Conservation (phyloP, 2,797 vertebrate species). For the Diceros bicornis region DNA sequence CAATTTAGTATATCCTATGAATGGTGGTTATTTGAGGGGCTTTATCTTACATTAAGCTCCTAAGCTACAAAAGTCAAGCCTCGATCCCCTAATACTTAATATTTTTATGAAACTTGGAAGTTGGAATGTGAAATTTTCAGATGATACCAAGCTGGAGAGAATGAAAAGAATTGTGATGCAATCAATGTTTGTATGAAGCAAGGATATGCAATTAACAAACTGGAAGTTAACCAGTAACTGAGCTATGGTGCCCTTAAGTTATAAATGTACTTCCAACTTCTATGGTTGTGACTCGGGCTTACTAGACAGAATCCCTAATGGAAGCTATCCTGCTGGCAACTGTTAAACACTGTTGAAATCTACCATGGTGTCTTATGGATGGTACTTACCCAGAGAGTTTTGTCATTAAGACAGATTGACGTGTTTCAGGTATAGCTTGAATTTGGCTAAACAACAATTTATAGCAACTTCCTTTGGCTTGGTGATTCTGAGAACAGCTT, state of each 20-base stretch:
- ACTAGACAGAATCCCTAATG: background rate
- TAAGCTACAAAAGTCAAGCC: background rate
- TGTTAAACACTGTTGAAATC: background rate
- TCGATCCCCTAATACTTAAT: background rate
- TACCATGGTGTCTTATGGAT: background rate
- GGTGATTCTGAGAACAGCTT: background rate
- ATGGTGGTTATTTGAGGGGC: background rate
- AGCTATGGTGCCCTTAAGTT: background rate
- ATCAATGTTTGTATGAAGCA: background rate
- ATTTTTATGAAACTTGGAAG: background rate
- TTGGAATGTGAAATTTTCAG: constrained; percentile 11
- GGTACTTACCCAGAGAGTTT: background rate
- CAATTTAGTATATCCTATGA: background rate
- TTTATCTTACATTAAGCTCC: background rate
- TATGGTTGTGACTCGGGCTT: background rate
- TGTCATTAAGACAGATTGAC: background rate
- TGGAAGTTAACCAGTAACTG: background rate
- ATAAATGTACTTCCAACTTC: background rate
- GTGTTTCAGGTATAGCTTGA: background rate
- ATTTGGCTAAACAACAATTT: background rate
- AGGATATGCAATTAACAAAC: background rate
- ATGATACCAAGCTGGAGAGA: background rate
- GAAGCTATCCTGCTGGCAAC: background rate
- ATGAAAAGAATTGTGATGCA: background rate
- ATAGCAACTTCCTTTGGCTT: background rate